Conservation (phyloP, 1,140 invertebrate species). For the Araneus ventricosus region DNA sequence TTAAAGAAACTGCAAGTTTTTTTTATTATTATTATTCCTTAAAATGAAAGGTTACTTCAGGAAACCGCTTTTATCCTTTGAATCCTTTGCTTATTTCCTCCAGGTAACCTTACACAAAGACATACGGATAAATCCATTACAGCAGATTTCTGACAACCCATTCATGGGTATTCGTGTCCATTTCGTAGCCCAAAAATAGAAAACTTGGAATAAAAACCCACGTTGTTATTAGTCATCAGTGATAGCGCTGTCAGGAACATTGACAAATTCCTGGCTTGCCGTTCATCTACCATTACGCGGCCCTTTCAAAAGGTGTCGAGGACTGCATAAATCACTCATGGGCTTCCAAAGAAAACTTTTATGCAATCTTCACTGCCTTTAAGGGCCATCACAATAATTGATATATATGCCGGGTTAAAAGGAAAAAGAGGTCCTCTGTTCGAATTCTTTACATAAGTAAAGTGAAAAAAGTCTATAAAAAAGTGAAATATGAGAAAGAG, state of each 20-base stretch:
- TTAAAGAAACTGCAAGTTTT: neutral
- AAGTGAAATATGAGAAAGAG: conserved; percentile 7
- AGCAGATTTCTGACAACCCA: conserved; percentile 30
- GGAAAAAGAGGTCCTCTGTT: neutral
- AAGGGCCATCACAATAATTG: conserved; percentile 30
- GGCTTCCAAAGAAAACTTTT: conserved; percentile 39
- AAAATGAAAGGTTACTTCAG: neutral
- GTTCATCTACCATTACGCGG: conserved; percentile 51
- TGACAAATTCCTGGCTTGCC: conserved; percentile 56
- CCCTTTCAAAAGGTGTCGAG: conserved; percentile 11
- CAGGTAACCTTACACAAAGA: neutral
- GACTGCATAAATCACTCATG: conserved; percentile 11
- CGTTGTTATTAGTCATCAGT: conserved; percentile 52
- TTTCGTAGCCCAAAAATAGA: conserved; percentile 49
- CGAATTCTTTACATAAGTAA: conserved; percentile 6
- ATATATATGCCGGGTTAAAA: conserved; percentile 47
- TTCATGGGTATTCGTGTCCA: conserved; percentile 9
- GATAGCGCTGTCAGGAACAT: conserved; percentile 55
- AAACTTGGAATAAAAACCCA: neutral
- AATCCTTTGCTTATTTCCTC: neutral
- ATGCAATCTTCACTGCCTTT: conserved; percentile 47
- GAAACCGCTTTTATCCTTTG: neutral
- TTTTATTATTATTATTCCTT: neutral
- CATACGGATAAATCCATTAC: conserved; percentile 30
- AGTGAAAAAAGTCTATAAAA: neutral